These are phyloP conservation scores for Catostomus latipinnis DNA, from an alignment of 2,797 vertebrate genomes.

Conservation along the genomic window DNA sequence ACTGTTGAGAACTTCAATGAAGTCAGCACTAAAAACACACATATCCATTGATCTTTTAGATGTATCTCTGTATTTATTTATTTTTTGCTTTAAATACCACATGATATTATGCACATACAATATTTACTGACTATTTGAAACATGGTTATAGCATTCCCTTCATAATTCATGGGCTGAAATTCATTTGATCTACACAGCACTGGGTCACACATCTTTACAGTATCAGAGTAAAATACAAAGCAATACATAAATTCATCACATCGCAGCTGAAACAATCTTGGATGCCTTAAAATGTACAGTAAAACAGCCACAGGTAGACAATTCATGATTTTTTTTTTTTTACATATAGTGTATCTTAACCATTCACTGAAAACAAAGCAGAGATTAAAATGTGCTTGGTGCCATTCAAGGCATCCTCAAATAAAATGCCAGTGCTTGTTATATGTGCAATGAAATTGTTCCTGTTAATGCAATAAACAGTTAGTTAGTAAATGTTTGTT, in stretches of 20 bases:
- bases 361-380: neutral
- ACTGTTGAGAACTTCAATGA: neutral
- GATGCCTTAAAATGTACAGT: neutral
- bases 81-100: conserved; percentile 16
- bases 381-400: neutral
- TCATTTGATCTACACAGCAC: conserved; percentile 3
- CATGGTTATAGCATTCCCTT: conserved; percentile 24
- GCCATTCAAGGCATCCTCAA: neutral
- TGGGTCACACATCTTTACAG: conserved; percentile 52
- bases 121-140: conserved; percentile 22
- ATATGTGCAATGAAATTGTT: neutral
- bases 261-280: neutral
- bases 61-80: conserved; percentile 16
- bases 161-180: conserved; percentile 37
- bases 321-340: neutral
- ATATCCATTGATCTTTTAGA: neutral
- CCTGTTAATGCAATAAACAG: neutral
- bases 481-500: neutral
- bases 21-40: neutral
- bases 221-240: neutral
- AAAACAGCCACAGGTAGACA: neutral
- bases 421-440: conserved; percentile 13
- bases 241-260: neutral
- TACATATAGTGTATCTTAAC: conserved; percentile 2
- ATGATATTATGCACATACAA: conserved; percentile 14